These are phyloP conservation scores for Muscicapa comitata DNA, from an alignment of 2,797 vertebrate species.

Conservation along the genomic window DNA sequence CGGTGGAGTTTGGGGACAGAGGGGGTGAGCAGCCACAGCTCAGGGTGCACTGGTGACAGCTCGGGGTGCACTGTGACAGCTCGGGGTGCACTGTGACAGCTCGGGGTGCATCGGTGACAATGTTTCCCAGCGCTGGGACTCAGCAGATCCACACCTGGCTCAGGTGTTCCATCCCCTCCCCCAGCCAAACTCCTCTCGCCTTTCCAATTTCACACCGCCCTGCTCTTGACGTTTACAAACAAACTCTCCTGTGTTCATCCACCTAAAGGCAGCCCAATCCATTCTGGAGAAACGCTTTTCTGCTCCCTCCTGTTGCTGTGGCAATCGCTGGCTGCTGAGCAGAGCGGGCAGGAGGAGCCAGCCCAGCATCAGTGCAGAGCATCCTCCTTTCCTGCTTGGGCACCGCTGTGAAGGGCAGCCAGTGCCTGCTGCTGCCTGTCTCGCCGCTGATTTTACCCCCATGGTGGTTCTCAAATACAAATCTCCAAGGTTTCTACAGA, in stretches of 20 bases:
- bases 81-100: neutral
- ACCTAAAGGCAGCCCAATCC: slow-evolving; percentile 1
- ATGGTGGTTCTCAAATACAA: fast-evolving
- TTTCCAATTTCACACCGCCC: slow-evolving; percentile 69
- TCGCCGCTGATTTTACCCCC: neutral
- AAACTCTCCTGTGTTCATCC: slow-evolving; percentile 18
- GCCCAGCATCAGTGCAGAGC: fast-evolving
- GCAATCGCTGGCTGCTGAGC: neutral
- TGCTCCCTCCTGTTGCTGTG: neutral
- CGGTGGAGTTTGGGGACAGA: neutral
- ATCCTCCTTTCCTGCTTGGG: neutral
- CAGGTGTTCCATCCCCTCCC: neutral
- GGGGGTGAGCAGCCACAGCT: fast-evolving
- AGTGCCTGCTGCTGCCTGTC: neutral
- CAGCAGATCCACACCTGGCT: neutral
- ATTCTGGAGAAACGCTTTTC: neutral
- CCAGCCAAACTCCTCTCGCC: fast-evolving
- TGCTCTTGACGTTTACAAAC: slow-evolving; percentile 32
- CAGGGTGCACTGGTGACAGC: too few relatives aligned
- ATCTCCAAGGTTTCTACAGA: neutral
- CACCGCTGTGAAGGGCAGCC: neutral
- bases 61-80: neutral
- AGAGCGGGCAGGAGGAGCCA: neutral
- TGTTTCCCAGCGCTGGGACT: neutral
- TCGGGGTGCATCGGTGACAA: too few relatives aligned